Evolutionary conservation across 2,113 vertebrate species (phyloP), one percentile per base, ranked within the genome.

Genomic region (Leucopternis melanops): DNA sequence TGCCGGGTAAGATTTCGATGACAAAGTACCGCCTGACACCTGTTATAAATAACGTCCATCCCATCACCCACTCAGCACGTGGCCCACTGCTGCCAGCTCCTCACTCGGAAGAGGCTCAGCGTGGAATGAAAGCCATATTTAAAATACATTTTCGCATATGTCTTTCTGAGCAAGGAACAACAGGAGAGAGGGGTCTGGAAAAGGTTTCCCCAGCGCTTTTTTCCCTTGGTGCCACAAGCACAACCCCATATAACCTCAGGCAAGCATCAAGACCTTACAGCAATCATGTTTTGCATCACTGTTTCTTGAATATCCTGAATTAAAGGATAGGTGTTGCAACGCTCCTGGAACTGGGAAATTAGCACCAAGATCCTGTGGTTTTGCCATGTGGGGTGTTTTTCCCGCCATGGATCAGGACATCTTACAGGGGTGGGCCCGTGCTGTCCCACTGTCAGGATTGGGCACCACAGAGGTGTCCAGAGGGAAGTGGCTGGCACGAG

Each of bases 1-100:
- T 80, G 82, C 82, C 1, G 47, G 93, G 27, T 91, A 77, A 79
- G 81, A 65, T 94, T 95, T 94, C 22, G 18, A 90, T 93, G 95
- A 90, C 92, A 90, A 95, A 97, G 93, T 96, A 52, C 80, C 7
- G 2, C 91, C 91, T 94, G 93, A 95, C 93, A 92, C 94, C 94
- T 91, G 95, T 95, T 96, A 94, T 91, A 96, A 95, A 96, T 96
- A 97, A 96, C 27, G 20, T 10, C 78, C 21, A 5, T 82, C 95
- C 95, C 78, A 85, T 90, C 96, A 95, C 81, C 92, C 93, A 50
- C 95, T 61, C 94, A 54, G 86, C 90, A 87, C 94, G 69, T 94
- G 93, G 96, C 87, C 94, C 70, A 19, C 42, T 88, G 90, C 93
- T 91, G 91, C 94, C 94, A 92, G 84, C 81, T 87, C 84, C 87